Evolutionary conservation across 2,797 vertebrate species (phyloP).

Genomic region (Sylvia borin): DNA sequence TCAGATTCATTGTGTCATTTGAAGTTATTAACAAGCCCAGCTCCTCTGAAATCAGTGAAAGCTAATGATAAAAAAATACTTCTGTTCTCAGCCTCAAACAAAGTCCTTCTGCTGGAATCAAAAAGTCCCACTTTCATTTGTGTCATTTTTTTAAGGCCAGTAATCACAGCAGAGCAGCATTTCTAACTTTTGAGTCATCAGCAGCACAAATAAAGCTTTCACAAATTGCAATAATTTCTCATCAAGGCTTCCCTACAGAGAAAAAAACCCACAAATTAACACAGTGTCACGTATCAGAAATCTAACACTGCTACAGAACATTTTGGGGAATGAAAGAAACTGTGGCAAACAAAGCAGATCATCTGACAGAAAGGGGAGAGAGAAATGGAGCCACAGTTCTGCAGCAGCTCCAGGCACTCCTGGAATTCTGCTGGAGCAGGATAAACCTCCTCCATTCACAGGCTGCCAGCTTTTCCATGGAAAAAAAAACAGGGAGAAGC

Average conservation of each 20-base stretch:
- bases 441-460: neutral
- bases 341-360: neutral
- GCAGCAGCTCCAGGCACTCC: neutral
- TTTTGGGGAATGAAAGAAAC: neutral
- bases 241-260: conserved; percentile 55
- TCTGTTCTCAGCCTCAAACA: neutral
- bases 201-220: conserved; percentile 54
- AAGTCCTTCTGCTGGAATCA: conserved; percentile 14
- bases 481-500: accelerated
- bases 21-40: neutral
- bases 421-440: neutral
- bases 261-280: neutral
- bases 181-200: conserved; percentile 50
- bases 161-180: conserved; percentile 30
- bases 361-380: neutral
- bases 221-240: conserved; percentile 41
- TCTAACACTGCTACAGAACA: neutral
- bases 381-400: accelerated
- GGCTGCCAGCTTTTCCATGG: accelerated
- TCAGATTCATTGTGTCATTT: neutral
- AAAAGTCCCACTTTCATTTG: conserved; percentile 36
- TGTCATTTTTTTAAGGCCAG: conserved; percentile 3
- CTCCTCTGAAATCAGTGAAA: neutral
- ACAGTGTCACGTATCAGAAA: neutral
- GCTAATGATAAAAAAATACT: neutral